phyloP scores from a whole-genome alignment of 37 sponge, comb jelly and placozoan genomes.

The Beroe forskalii region DNA sequence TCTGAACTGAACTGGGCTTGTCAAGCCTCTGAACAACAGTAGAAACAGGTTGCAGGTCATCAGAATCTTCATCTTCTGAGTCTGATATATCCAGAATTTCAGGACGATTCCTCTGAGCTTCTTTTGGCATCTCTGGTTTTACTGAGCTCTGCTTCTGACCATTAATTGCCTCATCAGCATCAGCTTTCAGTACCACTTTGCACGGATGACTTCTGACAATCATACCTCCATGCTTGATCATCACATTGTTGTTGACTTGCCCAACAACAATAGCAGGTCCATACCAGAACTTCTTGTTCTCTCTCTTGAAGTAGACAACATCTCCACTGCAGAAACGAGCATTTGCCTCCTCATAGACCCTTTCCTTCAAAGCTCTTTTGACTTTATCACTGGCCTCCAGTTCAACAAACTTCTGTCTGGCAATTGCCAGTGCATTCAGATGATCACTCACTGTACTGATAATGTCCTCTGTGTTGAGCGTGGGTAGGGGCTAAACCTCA shows the following conservation, averaged over 20 bases:
- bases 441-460: background rate
- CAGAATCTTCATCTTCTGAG: background rate
- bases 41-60: background rate
- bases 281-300: background rate
- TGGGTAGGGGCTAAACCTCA: too few species aligned
- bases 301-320: conserved; percentile 8
- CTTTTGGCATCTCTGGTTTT: background rate
- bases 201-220: conserved; percentile 4
- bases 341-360: background rate
- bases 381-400: background rate
- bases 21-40: too few species aligned
- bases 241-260: background rate
- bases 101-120: background rate
- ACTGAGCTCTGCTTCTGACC: background rate
- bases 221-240: conserved; percentile 18
- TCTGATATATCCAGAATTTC: background rate
- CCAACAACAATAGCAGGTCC: conserved; percentile 47
- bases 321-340: background rate
- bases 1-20: too few species aligned
- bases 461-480: background rate
- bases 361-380: background rate
- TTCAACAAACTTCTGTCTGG: conserved; percentile 19
- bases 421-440: background rate
- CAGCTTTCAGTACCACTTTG: background rate
- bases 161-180: background rate